Base-by-base conservation (phyloP, 2,888 invertebrate species). In the Drosophila atripex region DNA sequence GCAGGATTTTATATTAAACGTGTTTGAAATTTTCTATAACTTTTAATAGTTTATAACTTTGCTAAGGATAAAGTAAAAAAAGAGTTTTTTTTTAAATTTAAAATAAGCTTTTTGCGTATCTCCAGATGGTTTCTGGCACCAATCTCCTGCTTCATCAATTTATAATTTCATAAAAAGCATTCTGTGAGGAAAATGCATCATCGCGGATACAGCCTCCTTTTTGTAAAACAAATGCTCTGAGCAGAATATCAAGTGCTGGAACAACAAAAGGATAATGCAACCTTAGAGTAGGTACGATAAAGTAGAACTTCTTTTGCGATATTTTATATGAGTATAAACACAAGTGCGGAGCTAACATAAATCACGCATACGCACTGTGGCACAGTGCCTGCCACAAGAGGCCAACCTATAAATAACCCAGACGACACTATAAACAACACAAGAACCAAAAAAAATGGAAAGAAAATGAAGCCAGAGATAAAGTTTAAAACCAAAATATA, bases 301-400 rank as follows among this genome's bases (percentile, higher is more conserved):
- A 64, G 43, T 7, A 16, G 32, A 16, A 21, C 52, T 63, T 23
- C 53, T 51, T 38, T 30, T 9, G 53, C 65, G 23, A 64, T 64
- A 65, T 64, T 46, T 64, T 64, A 64, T 64, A 23, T 43, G 21
- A 35, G 52, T 14, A 71, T 60, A 59, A 30, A 50, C 52, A 47
- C 54, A 61, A 54, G 61, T 61, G 61, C 45, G 45, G 23, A 28
- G 47, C 38, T 41, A 16, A 38, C 30, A 86, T 84, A 84, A 83
- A 85, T 83, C 84, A 83, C 78, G 85, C 60, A 83, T 83, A 86
- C 82, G 87, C 82, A 78, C 55, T 75, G 84, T 64, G 66, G 60
- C 60, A 38, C 39, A 39, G 45, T 46, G 38, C 18, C 64, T 54
- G 72, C 83, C 69, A 35, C 64, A 64, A 25, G 53, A 70, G 72